Base-by-base conservation (phyloP, 2,113 vertebrate genomes). In the Heterotis niloticus region DNA sequence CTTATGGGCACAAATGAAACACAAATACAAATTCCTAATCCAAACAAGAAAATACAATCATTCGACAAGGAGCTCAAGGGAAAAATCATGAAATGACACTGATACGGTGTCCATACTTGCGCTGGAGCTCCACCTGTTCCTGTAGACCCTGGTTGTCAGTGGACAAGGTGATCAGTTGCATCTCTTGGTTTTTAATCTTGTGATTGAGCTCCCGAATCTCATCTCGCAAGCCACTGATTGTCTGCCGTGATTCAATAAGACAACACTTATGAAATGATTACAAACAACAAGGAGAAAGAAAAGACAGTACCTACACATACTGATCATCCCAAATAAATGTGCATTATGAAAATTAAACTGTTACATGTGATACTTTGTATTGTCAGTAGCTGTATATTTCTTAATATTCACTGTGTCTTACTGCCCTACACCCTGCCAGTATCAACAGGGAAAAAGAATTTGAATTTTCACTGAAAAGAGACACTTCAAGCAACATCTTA, bases 111-210 rank as follows among this genome's bases (percentile, higher is more conserved):
- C 70, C 68, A 59, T 90, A 98, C 97, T 92, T 95, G 78, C 84
- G 91, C 76, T 95, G 93, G 68, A 94, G 79, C 56, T 95, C 95
- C 69, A 97, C 83, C 84, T 96, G 95, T 77, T 98, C 96, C 86
- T 91, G 91, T 79, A 97, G 85, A 68, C 95, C 94, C 84, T 96
- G 93, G 80, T 93, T 96, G 86, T 98, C 94, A 0, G 94, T 90
- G 16, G 88, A 91, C 81, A 93, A 90, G 44, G 85, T 84, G 64
- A 92, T 94, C 83, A 95, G 88, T 78, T 91, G 91, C 72, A 91
- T 93, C 83, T 98, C 95, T 87, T 95, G 93, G 80, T 92, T 95
- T 91, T 95, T 95, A 74, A 93, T 79, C 77, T 89, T 93, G 90
- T 94, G 95, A 12, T 94, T 95, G 65, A 96, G 88, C 12, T 96